Conservation (phyloP, 92 coral and sea anemone genomes). For the Phenganax stokvisi region DNA sequence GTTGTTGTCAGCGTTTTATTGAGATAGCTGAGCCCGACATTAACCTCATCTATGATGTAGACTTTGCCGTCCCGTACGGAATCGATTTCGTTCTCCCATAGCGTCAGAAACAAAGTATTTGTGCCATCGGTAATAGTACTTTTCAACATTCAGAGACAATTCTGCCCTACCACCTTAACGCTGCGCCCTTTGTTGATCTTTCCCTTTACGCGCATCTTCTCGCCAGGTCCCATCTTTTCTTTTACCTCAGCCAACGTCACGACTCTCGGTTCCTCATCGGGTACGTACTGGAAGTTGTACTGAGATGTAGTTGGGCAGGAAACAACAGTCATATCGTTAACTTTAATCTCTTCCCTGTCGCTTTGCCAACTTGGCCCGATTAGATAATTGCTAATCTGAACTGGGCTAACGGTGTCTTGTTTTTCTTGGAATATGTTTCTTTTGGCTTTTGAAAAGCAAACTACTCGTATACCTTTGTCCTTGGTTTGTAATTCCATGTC, state of each 20-base stretch:
- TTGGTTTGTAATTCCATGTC: not conserved
- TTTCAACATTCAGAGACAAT: not conserved
- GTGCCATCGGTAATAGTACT: not conserved
- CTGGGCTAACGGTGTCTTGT: not conserved
- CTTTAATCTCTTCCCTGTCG: not conserved
- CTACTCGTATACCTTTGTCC: not conserved
- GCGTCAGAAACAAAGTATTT: not conserved
- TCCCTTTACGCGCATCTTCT: not conserved
- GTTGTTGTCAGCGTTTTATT: not conserved
- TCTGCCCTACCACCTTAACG: not conserved
- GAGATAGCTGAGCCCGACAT: not conserved
- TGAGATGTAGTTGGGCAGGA: not conserved
- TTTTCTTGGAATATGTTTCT: not conserved
- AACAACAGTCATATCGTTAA: not conserved
- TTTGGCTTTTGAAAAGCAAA: not conserved
- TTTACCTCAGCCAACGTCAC: not conserved
- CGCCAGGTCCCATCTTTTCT: not conserved
- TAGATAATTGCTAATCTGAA: not conserved
- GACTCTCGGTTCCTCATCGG: not conserved
- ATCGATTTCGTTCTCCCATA: slow-evolving; percentile 1
- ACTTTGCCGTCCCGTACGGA: not conserved
- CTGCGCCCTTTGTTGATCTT: not conserved
- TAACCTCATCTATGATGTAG: not conserved
- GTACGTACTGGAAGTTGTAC: not conserved
- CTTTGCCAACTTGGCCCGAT: slow-evolving; percentile 2